phyloP scores from a whole-genome alignment of 2,888 invertebrate species.

The Xestobium rufovillosum region DNA sequence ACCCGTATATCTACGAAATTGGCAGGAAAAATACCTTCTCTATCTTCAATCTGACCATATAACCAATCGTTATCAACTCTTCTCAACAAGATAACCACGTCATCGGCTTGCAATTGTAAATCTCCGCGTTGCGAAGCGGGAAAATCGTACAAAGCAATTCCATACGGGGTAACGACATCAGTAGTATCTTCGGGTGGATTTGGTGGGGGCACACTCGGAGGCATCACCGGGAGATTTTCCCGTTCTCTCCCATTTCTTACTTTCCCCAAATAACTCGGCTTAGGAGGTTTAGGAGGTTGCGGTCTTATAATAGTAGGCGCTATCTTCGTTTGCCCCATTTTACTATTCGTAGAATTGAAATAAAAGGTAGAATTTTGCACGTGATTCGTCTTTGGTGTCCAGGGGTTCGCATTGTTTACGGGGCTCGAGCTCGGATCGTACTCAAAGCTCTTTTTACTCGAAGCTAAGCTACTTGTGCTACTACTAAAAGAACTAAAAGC shows the following conservation, averaged over 20 bases:
- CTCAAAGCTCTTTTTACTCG: constrained; percentile 79
- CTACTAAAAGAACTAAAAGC: constrained; percentile 41
- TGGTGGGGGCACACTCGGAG: constrained; percentile 68
- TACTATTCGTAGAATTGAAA: constrained; percentile 4
- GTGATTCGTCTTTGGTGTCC: constrained; percentile 8
- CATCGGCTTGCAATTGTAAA: constrained; percentile 69
- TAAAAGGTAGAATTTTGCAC: constrained; percentile 14
- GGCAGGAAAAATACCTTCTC: constrained; percentile 74
- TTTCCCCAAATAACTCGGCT: constrained; percentile 36
- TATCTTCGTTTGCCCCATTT: constrained; percentile 33
- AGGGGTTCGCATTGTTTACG: constrained; percentile 34
- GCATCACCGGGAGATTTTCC: constrained; percentile 57
- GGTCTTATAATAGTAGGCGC: constrained; percentile 69
- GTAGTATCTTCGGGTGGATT: constrained; percentile 54
- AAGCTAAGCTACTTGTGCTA: constrained; percentile 47
- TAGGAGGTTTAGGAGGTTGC: constrained; percentile 50
- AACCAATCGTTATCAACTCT: constrained; percentile 75
- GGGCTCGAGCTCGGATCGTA: constrained; percentile 45
- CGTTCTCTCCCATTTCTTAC: neutral
- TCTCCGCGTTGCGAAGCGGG: constrained; percentile 67
- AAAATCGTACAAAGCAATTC: constrained; percentile 73
- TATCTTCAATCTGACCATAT: constrained; percentile 55
- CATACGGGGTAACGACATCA: constrained; percentile 54
- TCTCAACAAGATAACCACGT: constrained; percentile 62
- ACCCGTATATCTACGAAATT: constrained; percentile 72